Base-by-base conservation (phyloP, 1,140 invertebrate species). In the Procambarus clarkii region DNA sequence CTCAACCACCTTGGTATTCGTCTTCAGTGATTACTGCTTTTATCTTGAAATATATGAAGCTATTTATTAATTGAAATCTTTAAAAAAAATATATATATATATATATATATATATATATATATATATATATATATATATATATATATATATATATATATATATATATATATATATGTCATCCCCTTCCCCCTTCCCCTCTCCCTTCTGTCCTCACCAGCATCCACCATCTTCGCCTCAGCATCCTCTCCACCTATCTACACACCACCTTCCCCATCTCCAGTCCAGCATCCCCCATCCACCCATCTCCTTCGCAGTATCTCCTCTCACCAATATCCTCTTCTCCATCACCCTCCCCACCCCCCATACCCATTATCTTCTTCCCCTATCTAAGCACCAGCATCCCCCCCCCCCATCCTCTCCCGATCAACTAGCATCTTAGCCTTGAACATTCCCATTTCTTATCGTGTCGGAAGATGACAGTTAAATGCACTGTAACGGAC, bases 401-500 rank as follows among this genome's bases (percentile, higher is more conserved):
- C n/a, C n/a, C n/a, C n/a, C n/a, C n/a, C n/a, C n/a, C n/a, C n/a
- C n/a, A n/a, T n/a, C n/a, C n/a, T n/a, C n/a, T n/a, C n/a, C n/a
- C 71, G 71, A 44, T 5, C 21, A 76, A 76, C 4, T 5, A 76
- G 76, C 34, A n/a, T 46, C n/a, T 54, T 58, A 3, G 34, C 79
- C 50, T 18, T 7, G 48, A 46, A 83, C 58, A 83, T 45, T 44
- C 58, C 45, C 54, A 24, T 13, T 58, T 45, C 69, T 83, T 83
- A 69, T 24, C 58, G 21, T 34, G 81, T 83, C 81, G 69, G n/a
- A 21, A 18, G 45, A 8, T 45, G 11, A 13, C 81, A 83, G 58
- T 69, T 83, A 83, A 83, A 83, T 69, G 50, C 58, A 58, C 69
- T 69, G 81, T 64, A 69, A 83, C 45, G 44, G 18, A 64, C 34